Percentiles rank a stretch among this genome's conserved stretches.
Evolutionary conservation across 2,888 invertebrate genomes (phyloP).

Genomic region (Ornithoptera alexandrae): DNA sequence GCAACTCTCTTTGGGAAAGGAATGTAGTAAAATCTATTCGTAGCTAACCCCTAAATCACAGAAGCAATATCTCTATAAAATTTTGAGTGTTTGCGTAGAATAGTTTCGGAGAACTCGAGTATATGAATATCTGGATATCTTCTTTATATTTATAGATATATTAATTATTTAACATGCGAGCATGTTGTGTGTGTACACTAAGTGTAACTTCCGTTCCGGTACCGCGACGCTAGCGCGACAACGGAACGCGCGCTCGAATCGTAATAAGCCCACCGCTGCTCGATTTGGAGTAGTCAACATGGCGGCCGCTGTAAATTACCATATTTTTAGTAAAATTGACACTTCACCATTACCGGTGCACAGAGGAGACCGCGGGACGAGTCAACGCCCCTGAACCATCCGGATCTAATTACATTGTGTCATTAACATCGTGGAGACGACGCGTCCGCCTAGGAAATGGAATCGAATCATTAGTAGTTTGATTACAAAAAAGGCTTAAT

Average conservation of each 20-base stretch:
- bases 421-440: slow-evolving; percentile 77
- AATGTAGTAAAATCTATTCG: too few species aligned
- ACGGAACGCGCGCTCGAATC: slow-evolving; percentile 8
- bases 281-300: slow-evolving; percentile 40
- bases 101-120: too few species aligned
- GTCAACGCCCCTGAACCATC: slow-evolving; percentile 77
- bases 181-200: background rate
- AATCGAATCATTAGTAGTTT: slow-evolving; percentile 81
- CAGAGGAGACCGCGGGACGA: slow-evolving; percentile 61
- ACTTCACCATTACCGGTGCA: slow-evolving; percentile 67
- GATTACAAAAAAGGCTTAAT: slow-evolving; percentile 81
- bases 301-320: slow-evolving; percentile 61
- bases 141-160: background rate
- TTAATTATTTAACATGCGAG: background rate
- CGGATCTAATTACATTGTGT: slow-evolving; percentile 79
- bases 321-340: slow-evolving; percentile 76
- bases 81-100: too few species aligned
- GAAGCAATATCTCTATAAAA: too few species aligned
- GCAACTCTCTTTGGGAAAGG: too few species aligned
- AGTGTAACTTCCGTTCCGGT: slow-evolving; percentile 20
- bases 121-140: too few species aligned
- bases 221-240: slow-evolving; percentile 20
- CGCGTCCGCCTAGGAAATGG: slow-evolving; percentile 80
- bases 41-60: too few species aligned
- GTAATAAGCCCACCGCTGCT: slow-evolving; percentile 14